Evolutionary conservation across 2,797 vertebrate genomes (phyloP).

Genomic region (Neomorphus geoffroyi): DNA sequence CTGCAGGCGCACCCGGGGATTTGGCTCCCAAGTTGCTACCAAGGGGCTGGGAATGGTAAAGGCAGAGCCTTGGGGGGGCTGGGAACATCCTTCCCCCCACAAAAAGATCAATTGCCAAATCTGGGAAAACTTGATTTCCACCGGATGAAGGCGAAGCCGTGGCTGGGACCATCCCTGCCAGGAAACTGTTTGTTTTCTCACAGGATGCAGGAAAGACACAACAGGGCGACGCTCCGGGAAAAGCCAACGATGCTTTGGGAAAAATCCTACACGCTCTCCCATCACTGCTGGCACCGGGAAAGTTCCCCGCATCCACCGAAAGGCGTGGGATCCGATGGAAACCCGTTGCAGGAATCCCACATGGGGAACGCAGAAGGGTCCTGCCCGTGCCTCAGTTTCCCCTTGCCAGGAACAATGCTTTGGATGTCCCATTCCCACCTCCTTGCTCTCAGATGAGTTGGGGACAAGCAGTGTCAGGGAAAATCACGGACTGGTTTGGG

Average conservation of each 20-base stretch:
- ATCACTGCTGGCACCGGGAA: not conserved
- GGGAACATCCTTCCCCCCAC: not conserved
- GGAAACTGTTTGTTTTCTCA: constrained; percentile 47
- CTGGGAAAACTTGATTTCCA: not conserved
- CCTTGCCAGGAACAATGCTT: not conserved
- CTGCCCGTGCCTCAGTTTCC: not conserved
- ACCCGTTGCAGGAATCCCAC: not conserved
- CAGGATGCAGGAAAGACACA: constrained; percentile 65
- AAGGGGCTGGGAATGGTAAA: not conserved
- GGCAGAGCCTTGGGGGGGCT: not conserved
- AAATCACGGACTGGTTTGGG: not conserved
- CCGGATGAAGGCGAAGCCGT: not conserved
- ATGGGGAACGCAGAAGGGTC: fast-evolving
- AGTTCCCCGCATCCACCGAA: fast-evolving
- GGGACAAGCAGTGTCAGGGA: not conserved
- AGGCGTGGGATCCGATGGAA: not conserved
- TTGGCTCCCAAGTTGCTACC: not conserved
- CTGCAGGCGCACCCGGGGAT: not conserved
- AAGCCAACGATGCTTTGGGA: not conserved
- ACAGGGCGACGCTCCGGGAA: constrained; percentile 20
- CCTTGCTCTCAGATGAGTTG: not conserved
- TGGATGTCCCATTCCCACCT: not conserved
- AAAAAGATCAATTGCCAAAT: not conserved
- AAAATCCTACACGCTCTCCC: not conserved
- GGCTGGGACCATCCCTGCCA: not conserved